Evolutionary conservation across 2,888 invertebrate species (phyloP).

Genomic region (Plagiodera versicolora): DNA sequence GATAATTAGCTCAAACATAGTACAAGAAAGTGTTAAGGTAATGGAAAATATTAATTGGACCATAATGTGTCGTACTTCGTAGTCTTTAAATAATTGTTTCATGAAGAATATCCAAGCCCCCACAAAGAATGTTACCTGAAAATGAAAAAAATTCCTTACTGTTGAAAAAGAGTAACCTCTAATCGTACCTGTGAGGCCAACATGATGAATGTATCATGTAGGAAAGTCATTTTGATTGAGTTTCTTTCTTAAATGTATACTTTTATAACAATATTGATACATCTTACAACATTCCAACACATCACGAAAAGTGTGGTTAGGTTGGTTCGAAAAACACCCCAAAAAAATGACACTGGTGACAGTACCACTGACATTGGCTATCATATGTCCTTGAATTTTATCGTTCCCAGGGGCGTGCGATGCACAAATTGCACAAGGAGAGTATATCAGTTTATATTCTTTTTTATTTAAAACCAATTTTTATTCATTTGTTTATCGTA

Average conservation of each 20-base stretch:
- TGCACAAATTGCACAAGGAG: no score
- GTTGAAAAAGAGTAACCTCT: neutral
- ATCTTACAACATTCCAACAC: neutral
- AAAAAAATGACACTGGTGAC: no score
- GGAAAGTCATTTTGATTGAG: conserved; percentile 68
- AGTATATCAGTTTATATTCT: no score
- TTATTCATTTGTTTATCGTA: no score
- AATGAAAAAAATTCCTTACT: conserved; percentile 22
- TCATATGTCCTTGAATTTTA: no score
- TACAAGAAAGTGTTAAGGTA: conserved; percentile 95
- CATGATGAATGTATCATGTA: conserved; percentile 79
- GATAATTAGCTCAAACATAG: conserved; percentile 99
- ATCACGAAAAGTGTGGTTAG: no score
- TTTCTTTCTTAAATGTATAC: neutral
- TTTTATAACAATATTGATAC: neutral
- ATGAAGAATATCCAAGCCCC: conserved; percentile 99
- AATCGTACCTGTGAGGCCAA: conserved; percentile 59
- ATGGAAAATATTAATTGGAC: conserved; percentile 95
- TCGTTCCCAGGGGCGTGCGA: no score
- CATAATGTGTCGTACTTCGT: conserved; percentile 93
- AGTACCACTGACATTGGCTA: no score
- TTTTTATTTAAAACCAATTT: no score
- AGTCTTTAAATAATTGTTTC: conserved; percentile 94
- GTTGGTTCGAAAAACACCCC: no score
- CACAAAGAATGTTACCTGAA: conserved; percentile 88